Conservation (phyloP, 2,888 invertebrate genomes). For the Nezara viridula region DNA sequence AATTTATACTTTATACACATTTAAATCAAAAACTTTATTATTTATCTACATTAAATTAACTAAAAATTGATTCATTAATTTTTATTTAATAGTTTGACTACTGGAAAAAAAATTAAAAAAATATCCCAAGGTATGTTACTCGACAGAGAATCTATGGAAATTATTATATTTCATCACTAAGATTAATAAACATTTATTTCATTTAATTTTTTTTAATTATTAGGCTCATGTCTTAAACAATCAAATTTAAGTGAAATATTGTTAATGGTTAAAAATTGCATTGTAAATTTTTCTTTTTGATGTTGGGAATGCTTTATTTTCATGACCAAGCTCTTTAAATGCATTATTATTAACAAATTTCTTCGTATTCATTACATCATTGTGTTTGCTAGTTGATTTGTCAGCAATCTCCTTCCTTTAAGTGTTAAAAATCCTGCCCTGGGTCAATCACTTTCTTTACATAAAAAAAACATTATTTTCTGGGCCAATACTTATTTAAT, state of each 20-base stretch:
- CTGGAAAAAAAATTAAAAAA: neutral
- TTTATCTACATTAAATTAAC: neutral
- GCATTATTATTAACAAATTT: neutral
- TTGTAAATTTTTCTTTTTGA: neutral
- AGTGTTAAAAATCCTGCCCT: neutral
- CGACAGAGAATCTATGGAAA: neutral
- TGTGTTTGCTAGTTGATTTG: neutral
- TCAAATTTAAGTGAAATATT: neutral
- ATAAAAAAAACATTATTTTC: too few relatives aligned
- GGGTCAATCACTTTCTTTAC: too few relatives aligned
- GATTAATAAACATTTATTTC: neutral
- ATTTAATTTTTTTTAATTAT: neutral
- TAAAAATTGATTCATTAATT: neutral
- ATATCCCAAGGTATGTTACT: neutral
- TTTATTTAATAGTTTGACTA: neutral
- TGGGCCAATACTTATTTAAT: neutral
- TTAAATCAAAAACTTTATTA: neutral
- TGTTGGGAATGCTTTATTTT: neutral
- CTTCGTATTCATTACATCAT: neutral
- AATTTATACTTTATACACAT: neutral
- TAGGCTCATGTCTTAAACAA: neutral
- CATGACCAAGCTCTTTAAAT: neutral
- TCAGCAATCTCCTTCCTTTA: neutral
- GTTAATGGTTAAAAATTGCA: neutral
- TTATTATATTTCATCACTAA: neutral